Conservation (phyloP, 2,797 vertebrate species). For the Eulemur mongoz region DNA sequence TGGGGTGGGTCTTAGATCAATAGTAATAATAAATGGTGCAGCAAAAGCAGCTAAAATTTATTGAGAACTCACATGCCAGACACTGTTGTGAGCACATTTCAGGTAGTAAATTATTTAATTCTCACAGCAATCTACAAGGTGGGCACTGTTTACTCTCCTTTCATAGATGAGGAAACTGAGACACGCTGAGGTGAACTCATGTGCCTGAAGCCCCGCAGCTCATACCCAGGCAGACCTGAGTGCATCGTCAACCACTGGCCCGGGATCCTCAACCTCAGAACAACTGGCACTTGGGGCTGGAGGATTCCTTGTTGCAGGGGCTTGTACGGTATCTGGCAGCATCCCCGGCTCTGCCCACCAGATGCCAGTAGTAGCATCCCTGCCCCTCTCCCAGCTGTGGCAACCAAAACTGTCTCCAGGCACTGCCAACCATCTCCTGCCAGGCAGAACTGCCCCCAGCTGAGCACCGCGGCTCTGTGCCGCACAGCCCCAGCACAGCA, state of each 20-base stretch:
- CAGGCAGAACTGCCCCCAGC: background rate
- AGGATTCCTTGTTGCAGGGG: rapidly evolving
- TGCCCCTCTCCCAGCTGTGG: background rate
- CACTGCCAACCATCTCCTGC: background rate
- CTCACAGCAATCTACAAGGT: background rate
- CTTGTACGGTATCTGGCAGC: background rate
- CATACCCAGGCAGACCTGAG: background rate
- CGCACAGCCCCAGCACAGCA: rapidly evolving
- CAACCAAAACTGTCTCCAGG: background rate
- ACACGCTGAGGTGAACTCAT: background rate
- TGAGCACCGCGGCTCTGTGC: background rate
- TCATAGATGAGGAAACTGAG: background rate
- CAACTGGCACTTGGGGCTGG: rapidly evolving
- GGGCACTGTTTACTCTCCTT: background rate
- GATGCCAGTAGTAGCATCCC: background rate
- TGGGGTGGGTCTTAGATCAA: background rate
- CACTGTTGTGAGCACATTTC: background rate
- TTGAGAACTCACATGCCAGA: background rate
- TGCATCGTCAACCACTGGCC: background rate
- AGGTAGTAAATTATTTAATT: too few species aligned
- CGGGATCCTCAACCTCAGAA: background rate
- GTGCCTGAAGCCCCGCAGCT: background rate
- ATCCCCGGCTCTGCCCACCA: background rate
- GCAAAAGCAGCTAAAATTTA: background rate
- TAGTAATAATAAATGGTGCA: background rate